A percentile compares a stretch with the other conserved stretches of the same genome.
phyloP scores from a whole-genome alignment of 1,140 invertebrate species.

The Diuraphis noxia region DNA sequence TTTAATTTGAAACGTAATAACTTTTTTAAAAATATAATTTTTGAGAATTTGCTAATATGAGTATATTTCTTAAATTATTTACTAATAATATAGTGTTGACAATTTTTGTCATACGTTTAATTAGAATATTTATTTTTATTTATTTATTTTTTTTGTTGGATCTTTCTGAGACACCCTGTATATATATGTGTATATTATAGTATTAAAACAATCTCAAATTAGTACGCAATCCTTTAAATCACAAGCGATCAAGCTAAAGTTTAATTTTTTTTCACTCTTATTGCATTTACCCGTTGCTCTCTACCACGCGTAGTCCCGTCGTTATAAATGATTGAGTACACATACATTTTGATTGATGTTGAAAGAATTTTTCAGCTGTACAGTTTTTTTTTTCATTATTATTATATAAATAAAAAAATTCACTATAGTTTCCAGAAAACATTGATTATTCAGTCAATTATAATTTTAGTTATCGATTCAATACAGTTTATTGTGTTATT shows the following conservation, averaged over 20 bases:
- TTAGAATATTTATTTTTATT: too few species aligned
- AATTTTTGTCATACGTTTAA: too few species aligned
- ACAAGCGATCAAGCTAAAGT: neutral
- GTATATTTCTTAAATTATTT: too few species aligned
- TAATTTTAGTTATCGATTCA: neutral
- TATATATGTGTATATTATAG: too few species aligned
- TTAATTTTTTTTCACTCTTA: neutral
- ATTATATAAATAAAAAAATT: conserved; percentile 4
- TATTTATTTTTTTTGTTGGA: too few species aligned
- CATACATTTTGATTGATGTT: neutral
- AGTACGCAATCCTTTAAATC: neutral
- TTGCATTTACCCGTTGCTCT: neutral
- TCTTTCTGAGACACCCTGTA: too few species aligned
- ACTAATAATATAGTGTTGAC: too few species aligned
- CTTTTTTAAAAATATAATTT: too few species aligned
- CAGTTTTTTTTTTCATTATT: neutral
- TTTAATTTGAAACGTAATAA: too few species aligned
- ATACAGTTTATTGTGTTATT: neutral
- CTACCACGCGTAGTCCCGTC: neutral
- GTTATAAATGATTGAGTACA: conserved; percentile 15
- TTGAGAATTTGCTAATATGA: too few species aligned
- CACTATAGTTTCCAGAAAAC: neutral
- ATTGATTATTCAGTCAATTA: conserved; percentile 18
- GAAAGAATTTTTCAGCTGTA: neutral
- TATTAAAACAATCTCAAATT: neutral